Percentiles rank a stretch among this genome's conserved stretches.
Conservation (phyloP, 2,113 vertebrate species). For the human region GRCh38 chr11:56802001-56802500, state of each 20-base stretch:
- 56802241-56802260: constrained; percentile 58
- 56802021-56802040: constrained; percentile 66
- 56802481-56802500: constrained; percentile 57
- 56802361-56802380: constrained; percentile 38
- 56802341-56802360: constrained; percentile 15
- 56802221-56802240: constrained; percentile 43
- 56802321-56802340: background rate
- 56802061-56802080: constrained; percentile 66
- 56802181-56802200: background rate
- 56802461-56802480: constrained; percentile 66
- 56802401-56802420: constrained; percentile 54
- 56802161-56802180: constrained; percentile 30
- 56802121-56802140: constrained; percentile 39
- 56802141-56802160: constrained; percentile 56
- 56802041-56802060: constrained; percentile 60
- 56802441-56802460: constrained; percentile 66
- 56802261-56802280: constrained; percentile 73
- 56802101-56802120: background rate
- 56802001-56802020: constrained; percentile 31
- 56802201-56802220: constrained; percentile 42
- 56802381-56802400: constrained; percentile 51
- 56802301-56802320: background rate
- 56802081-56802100: constrained; percentile 51
- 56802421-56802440: constrained; percentile 59
- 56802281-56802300: constrained; percentile 57